Base-by-base conservation (phyloP, 1,140 invertebrate genomes). In the Plectrocnemia conspersa region DNA sequence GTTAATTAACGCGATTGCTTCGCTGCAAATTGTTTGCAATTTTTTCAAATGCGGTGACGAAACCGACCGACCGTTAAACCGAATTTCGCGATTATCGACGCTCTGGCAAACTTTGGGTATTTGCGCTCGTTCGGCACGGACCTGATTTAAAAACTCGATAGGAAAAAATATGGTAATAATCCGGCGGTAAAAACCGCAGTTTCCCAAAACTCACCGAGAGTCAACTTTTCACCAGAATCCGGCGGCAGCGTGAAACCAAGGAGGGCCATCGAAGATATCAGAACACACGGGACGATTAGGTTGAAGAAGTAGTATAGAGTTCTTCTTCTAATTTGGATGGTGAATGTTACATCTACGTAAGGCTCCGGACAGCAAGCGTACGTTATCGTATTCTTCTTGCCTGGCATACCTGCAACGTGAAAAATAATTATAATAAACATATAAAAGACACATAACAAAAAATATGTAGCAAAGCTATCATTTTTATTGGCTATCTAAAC, bases 251-350 rank as follows among this genome's bases (percentile, higher is more conserved):
- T 96, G 78, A 99, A 99, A 25, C 95, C 95, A 63, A 99, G 78
- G 53, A 98, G 82, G 42, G 96, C 96, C 91, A 99, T 95, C 52
- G 93, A 96, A 52, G 94, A 95, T 67, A 98, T 95, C 66, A 98
- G 84, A 53, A 98, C 93, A 76, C 96, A 98, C 52, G 97, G 97
- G 65, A 98, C 93, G 70, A 99, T 98, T 65, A 99, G 82, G 79
- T 99, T 99, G 83, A 98, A 98, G 76, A 97, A 97, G 79, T 98
- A 99, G 78, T 98, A 99, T 53, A 98, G 81, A 19, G 94, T 98
- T 66, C 95, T 80, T 70, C 97, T 81, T 63, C 96, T 81, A 67
- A 99, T 97, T 78, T 95, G 89, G 66, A 99, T 94, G 52, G 89
- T 92, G 75, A 97, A 98, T 21, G 95, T 98, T 38, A 98, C 85